Evolutionary conservation across 2,113 vertebrate genomes (phyloP).

Genomic region (Istiophorus platypterus): DNA sequence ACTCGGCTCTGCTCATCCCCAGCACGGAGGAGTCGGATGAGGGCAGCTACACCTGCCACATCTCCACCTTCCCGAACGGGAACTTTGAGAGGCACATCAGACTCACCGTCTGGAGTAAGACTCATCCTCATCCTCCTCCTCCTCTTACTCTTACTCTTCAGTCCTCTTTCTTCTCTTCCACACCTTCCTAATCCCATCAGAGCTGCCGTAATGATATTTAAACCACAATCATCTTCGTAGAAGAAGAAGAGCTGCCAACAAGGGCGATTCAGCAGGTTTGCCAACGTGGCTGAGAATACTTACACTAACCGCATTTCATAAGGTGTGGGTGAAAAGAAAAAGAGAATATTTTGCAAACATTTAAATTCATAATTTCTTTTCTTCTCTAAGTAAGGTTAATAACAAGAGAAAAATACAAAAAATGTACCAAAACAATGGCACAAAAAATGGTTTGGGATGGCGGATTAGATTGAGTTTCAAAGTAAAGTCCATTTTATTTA

Average conservation of each 20-base stretch:
- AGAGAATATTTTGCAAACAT: background rate
- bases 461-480: background rate
- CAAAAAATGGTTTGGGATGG: background rate
- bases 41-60: slow-evolving; percentile 80
- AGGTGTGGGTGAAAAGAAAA: background rate
- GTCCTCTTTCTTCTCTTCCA: background rate
- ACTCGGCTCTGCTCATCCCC: slow-evolving; percentile 78
- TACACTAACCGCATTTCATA: background rate
- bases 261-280: slow-evolving; percentile 3
- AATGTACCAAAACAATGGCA: background rate
- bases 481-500: background rate
- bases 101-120: slow-evolving; percentile 84
- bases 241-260: background rate
- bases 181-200: slow-evolving; percentile 38
- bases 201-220: slow-evolving; percentile 49
- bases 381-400: no score
- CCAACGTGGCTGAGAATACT: slow-evolving; percentile 13
- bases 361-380: no score
- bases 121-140: background rate
- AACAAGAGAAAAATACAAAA: background rate
- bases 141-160: background rate
- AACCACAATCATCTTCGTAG: slow-evolving; percentile 21
- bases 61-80: slow-evolving; percentile 83
- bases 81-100: slow-evolving; percentile 78
- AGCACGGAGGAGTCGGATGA: slow-evolving; percentile 76